Base-by-base conservation (phyloP, 2,113 vertebrate species). In the Anser cygnoides region DNA sequence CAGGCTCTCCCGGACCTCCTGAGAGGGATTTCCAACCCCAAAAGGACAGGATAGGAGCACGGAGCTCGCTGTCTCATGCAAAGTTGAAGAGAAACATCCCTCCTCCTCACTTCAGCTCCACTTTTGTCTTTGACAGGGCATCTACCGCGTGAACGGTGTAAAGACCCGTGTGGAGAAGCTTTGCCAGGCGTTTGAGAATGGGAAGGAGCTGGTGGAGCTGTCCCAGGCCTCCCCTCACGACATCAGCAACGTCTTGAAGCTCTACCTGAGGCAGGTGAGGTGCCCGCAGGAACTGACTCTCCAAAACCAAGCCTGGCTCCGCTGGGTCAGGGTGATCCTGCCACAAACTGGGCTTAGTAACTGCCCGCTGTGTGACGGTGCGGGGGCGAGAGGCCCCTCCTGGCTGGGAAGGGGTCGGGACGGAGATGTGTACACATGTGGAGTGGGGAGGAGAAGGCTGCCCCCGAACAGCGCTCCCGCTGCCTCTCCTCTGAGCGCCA, bases 91-190 rank as follows among this genome's bases (percentile, higher is more conserved):
- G 44, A 17, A 81, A 12, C 21, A 2, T 17, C 68, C 43, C 50
- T 61, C 46, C 50, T 33, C 5, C 54, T 70, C 18, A 2, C 31
- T 33, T 22, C 62, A 46, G 0, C 41, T 65, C 39, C 14, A 0
- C 28, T 22, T 3, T 37, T 39, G 16, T 29, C 92, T 54, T 29
- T 57, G 11, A 2, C 96, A 99, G 99, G 99, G 99, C 78, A 99
- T 99, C 95, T 99, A 99, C 96, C 98, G 99, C 5, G 99, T 99
- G 16, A 99, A 99, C 0, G 99, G 99, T 0, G 99, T 99, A 68
- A 99, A 99, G 97, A 99, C 99, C 0, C 98, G 99, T 0, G 99
- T 99, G 96, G 99, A 99, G 98, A 99, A 99, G 96, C 98, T 99
- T 55, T 99, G 99, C 95, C 99, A 99, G 97, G 99, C 99, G 0